Evolutionary conservation across 2,113 vertebrate species (phyloP), one percentile per base, ranked within the genome.

Genomic region (Petrocephalus microphthalmus): DNA sequence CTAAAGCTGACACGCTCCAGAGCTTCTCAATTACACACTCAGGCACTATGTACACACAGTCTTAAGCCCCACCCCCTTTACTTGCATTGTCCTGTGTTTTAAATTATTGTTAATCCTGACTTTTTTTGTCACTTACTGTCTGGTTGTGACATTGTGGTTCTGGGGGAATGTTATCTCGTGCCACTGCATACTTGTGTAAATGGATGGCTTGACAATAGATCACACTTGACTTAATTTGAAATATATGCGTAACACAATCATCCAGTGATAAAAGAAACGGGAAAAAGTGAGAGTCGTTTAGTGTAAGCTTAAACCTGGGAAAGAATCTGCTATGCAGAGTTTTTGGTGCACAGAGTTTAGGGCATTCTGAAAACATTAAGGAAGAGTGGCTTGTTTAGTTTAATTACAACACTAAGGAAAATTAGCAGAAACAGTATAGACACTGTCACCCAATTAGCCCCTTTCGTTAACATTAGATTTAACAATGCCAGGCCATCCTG

Each of bases 351-450:
- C 47, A 4, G n/a, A 78, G 52, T 67, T 25, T n/a, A n/a, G n/a
- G n/a, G 81, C 89, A 17, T 85, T 85, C 89, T 57, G 52, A 56
- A 52, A 15, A 52, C 25, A 7, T 85, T 85, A 49, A 13, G 29
- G 13, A 85, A 29, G n/a, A 15, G 7, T 7, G 13, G 29, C 5
- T 19, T 37, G n/a, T 85, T 56, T 54, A 56, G 52, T 37, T n/a
- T 10, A 85, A 56, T 56, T 56, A 56, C 33, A 78, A 42, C 84
- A 25, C 52, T 20, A 85, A 54, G 84, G 84, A 54, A 54, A 54
- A 85, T 37, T 51, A 54, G 84, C 25, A 56, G 29, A 19, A 25
- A 54, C 3, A 37, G 7, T 20, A 47, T 0, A 47, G 7, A 83
- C 29, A 49, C 49, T 22, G n/a, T 49, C 45, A 83, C 37, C 74